These are phyloP conservation scores for Drosophila nr. perissopoda DNA, from an alignment of 2,888 invertebrate species.

Conservation along the genomic window DNA sequence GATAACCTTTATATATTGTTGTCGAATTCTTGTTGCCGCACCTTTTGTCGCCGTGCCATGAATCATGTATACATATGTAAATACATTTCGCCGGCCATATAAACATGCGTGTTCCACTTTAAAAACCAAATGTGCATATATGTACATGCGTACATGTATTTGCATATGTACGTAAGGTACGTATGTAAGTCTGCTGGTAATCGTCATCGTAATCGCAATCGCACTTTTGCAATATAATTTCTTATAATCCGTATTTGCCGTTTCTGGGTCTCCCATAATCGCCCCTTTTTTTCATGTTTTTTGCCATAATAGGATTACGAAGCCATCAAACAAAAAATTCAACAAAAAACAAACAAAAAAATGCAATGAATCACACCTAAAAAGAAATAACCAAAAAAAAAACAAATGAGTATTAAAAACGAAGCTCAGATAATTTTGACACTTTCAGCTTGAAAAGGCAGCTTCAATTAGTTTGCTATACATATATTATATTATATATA, in stretches of 20 bases:
- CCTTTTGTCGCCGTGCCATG: slow-evolving; percentile 70
- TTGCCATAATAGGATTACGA: slow-evolving; percentile 46
- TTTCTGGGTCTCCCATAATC: slow-evolving; percentile 33
- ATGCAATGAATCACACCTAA: slow-evolving; percentile 36
- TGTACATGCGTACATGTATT: not conserved
- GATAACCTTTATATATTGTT: slow-evolving; percentile 10
- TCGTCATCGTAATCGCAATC: slow-evolving; percentile 36
- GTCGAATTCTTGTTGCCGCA: slow-evolving; percentile 58
- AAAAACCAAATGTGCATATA: slow-evolving; percentile 45
- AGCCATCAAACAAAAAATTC: not conserved
- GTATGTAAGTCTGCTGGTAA: slow-evolving; percentile 29
- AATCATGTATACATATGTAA: slow-evolving; percentile 67
- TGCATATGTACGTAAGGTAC: not conserved
- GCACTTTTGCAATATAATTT: slow-evolving; percentile 47
- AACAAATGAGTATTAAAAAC: not conserved
- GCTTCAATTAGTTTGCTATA: slow-evolving; percentile 39
- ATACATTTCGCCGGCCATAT: slow-evolving; percentile 1
- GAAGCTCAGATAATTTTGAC: slow-evolving; percentile 34
- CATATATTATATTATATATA: slow-evolving; percentile 22
- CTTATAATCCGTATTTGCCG: slow-evolving; percentile 59
- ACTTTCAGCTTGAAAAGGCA: slow-evolving; percentile 38
- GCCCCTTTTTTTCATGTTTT: slow-evolving; percentile 17
- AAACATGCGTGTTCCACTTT: slow-evolving; percentile 76
- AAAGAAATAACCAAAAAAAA: slow-evolving; percentile 12
- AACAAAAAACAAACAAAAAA: not conserved